phyloP scores from a whole-genome alignment of 2,113 vertebrate genomes.

The Pan troglodytes region DNA sequence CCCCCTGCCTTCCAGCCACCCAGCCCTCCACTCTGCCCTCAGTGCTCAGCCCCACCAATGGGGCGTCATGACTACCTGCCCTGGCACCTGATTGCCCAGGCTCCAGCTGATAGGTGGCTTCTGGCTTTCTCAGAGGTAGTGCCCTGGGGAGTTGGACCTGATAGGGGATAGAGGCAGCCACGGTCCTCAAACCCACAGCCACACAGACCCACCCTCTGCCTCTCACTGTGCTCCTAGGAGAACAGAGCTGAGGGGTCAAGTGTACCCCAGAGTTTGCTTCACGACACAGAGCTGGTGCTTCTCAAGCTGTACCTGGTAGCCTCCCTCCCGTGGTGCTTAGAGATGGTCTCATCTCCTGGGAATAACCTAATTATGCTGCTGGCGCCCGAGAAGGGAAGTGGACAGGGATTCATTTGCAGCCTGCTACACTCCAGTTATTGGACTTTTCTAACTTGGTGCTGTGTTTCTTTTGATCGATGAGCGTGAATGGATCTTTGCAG shows the following conservation, averaged over 20 bases:
- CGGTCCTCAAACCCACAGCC: neutral
- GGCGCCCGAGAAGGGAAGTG: rapidly evolving
- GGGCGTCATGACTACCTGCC: rapidly evolving
- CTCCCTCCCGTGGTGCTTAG: rapidly evolving
- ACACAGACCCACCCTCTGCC: no score
- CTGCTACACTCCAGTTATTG: neutral
- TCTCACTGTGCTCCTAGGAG: neutral
- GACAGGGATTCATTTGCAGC: neutral
- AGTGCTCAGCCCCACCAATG: rapidly evolving
- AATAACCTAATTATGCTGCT: neutral
- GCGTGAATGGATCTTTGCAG: neutral
- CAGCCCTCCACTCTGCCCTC: neutral
- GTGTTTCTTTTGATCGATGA: conserved; percentile 26
- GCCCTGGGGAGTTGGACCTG: neutral
- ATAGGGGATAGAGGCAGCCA: rapidly evolving
- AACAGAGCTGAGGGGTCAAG: rapidly evolving
- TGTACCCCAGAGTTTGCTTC: rapidly evolving
- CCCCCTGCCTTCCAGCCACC: no score
- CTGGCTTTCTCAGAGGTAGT: neutral
- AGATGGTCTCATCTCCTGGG: rapidly evolving
- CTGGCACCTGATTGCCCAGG: rapidly evolving
- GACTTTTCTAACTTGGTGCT: neutral
- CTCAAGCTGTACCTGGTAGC: rapidly evolving
- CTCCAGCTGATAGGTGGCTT: no score
- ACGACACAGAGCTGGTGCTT: rapidly evolving